phyloP scores from a whole-genome alignment of 2,113 vertebrate species.

The Brachionichthys hirsutus region DNA sequence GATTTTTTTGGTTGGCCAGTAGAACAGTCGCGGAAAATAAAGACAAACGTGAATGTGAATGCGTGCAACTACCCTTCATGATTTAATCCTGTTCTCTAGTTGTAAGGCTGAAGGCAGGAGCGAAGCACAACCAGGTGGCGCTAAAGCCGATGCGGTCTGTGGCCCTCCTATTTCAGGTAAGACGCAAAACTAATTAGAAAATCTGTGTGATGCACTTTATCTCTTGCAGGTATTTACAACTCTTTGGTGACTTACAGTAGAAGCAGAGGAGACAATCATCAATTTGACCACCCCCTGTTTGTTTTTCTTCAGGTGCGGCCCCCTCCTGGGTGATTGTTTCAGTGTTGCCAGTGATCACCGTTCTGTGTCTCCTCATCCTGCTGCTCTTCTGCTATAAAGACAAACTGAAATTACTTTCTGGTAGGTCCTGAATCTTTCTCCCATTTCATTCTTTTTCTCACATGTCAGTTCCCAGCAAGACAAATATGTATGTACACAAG shows the following conservation, averaged over 20 bases:
- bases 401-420: constrained; percentile 74
- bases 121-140: constrained; percentile 62
- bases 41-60: background rate
- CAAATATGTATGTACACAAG: no score
- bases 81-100: constrained; percentile 52
- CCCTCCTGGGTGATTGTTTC: constrained; percentile 75
- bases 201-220: background rate
- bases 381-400: constrained; percentile 81
- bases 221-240: no score
- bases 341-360: constrained; percentile 72
- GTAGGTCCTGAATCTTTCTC: constrained; percentile 28
- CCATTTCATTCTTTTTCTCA: no score
- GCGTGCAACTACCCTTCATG: background rate
- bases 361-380: constrained; percentile 75
- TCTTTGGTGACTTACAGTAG: background rate
- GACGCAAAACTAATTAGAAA: background rate
- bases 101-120: constrained; percentile 74
- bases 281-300: background rate
- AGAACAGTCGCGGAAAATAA: constrained; percentile 7
- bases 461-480: no score
- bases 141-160: constrained; percentile 65
- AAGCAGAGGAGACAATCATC: background rate
- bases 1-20: background rate
- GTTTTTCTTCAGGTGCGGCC: constrained; percentile 45
- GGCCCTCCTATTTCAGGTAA: constrained; percentile 61